Evolutionary conservation across 2,113 vertebrate species (phyloP).

Genomic region (Felis catus): F.catus_Fca126_mat1.0 CM031422.1:11120001-11120500

Average conservation of each 20-base stretch:
- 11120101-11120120: background rate
- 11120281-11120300: background rate
- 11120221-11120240: background rate
- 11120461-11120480: no score
- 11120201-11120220: background rate
- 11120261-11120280: background rate
- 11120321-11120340: background rate
- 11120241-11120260: background rate
- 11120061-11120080: background rate
- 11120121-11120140: background rate
- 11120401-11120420: rapidly evolving
- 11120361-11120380: background rate
- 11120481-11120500: background rate
- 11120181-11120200: background rate
- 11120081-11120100: background rate
- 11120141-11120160: background rate
- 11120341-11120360: no score
- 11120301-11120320: background rate
- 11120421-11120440: no score
- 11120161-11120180: background rate
- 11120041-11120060: slow-evolving; percentile 22
- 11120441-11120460: background rate
- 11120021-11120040: background rate
- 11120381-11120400: rapidly evolving
- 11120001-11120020: background rate